Conservation (phyloP, 2,888 invertebrate species). For the Ormyrus pomaceus region DNA sequence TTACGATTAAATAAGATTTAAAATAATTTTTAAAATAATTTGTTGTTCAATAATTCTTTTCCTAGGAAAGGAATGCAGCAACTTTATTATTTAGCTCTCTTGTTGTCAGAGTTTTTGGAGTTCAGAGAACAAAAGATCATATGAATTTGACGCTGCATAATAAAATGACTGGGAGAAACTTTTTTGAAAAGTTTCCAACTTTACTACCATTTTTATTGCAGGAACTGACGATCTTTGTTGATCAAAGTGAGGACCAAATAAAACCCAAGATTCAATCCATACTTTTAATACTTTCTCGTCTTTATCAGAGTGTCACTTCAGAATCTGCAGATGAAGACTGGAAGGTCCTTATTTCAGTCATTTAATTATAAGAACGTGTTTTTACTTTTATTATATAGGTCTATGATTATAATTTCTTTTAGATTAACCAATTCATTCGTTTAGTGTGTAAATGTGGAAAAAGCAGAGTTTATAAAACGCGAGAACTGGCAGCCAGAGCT, state of each 20-base stretch:
- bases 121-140: conserved; percentile 80
- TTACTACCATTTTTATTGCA: conserved; percentile 79
- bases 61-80: conserved; percentile 89
- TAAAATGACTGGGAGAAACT: conserved; percentile 82
- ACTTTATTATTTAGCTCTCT: conserved; percentile 90
- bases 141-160: conserved; percentile 81
- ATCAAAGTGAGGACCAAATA: conserved; percentile 72
- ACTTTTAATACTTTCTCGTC: conserved; percentile 85
- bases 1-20: background rate
- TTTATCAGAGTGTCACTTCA: conserved; percentile 83
- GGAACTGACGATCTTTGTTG: conserved; percentile 73
- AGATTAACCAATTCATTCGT: conserved; percentile 83
- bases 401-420: conserved; percentile 62
- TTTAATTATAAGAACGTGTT: background rate
- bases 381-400: background rate
- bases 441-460: conserved; percentile 81
- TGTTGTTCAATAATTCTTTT: background rate
- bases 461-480: conserved; percentile 82
- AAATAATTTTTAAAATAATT: background rate
- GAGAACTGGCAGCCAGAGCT: conserved; percentile 85
- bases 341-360: conserved; percentile 77
- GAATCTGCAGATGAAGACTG: conserved; percentile 84
- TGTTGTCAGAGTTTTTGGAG: conserved; percentile 92
- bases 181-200: conserved; percentile 77
- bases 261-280: conserved; percentile 86